These are phyloP conservation scores for Metopia argyrocephala DNA, from an alignment of 2,888 invertebrate species.

Conservation along the genomic window DNA sequence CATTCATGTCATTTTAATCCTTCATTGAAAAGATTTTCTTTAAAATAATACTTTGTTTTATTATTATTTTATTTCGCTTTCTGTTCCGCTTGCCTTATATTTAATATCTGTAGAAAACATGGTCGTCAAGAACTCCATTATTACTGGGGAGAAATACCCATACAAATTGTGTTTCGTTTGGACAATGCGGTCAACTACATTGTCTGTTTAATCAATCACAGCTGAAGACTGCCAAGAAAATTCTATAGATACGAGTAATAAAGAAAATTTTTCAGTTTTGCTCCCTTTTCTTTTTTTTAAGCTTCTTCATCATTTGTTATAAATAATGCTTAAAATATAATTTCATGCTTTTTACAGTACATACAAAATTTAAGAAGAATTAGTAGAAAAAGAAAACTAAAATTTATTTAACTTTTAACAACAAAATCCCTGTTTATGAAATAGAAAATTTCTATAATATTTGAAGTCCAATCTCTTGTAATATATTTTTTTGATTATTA, in stretches of 20 bases:
- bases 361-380: not conserved
- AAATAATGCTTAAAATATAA: constrained; percentile 20
- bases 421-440: too few relatives aligned
- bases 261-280: constrained; percentile 29
- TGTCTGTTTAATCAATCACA: constrained; percentile 63
- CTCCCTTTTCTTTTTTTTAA: not conserved
- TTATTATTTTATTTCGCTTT: constrained; percentile 1
- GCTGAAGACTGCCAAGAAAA: constrained; percentile 55
- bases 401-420: too few relatives aligned
- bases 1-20: constrained; percentile 61
- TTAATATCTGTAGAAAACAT: not conserved
- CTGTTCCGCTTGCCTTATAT: not conserved
- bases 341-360: constrained; percentile 1
- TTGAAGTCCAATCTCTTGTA: too few relatives aligned
- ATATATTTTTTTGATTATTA: too few relatives aligned
- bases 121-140: constrained; percentile 34
- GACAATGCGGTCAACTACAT: constrained; percentile 58
- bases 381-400: too few relatives aligned
- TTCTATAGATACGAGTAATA: constrained; percentile 49
- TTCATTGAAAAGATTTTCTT: constrained; percentile 52
- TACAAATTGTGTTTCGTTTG: constrained; percentile 38
- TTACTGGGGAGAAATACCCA: not conserved
- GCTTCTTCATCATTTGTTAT: constrained; percentile 12
- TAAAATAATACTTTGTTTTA: constrained; percentile 37
- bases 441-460: too few relatives aligned